Conservation (phyloP, 2,888 invertebrate genomes). For the Heteromyza rotundicornis region DNA sequence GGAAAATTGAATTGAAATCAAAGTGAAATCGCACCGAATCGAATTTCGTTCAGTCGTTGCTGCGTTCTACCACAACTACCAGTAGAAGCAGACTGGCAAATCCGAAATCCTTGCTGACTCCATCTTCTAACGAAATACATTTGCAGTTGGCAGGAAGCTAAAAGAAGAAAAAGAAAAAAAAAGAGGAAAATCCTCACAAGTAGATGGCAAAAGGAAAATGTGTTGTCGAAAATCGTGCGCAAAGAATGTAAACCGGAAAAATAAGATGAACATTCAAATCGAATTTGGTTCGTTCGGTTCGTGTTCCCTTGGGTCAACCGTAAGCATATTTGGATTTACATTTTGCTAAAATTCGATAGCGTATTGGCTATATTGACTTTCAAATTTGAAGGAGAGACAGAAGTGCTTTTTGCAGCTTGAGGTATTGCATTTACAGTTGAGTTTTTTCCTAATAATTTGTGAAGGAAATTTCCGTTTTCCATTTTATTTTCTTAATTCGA, state of each 20-base stretch:
- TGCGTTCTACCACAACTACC: not conserved
- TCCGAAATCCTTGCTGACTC: too few relatives aligned
- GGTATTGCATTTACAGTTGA: too few relatives aligned
- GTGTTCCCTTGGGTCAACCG: slow-evolving; percentile 29
- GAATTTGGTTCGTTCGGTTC: not conserved
- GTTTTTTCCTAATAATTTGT: too few relatives aligned
- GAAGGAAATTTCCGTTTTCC: too few relatives aligned
- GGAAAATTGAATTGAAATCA: slow-evolving; percentile 53
- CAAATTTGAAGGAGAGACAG: too few relatives aligned
- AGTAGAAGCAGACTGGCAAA: not conserved
- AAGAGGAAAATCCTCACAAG: not conserved
- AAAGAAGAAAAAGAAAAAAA: slow-evolving; percentile 1
- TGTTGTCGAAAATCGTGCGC: not conserved
- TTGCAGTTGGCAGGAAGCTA: too few relatives aligned
- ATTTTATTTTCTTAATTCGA: too few relatives aligned
- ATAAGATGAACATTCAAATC: not conserved
- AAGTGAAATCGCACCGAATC: slow-evolving; percentile 40
- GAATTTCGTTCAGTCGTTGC: not conserved
- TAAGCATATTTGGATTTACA: slow-evolving; percentile 44
- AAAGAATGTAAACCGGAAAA: not conserved
- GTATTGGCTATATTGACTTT: too few relatives aligned
- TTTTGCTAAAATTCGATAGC: too few relatives aligned
- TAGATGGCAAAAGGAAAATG: too few relatives aligned
- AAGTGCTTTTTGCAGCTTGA: too few relatives aligned
- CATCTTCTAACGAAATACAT: too few relatives aligned